Percentiles rank a stretch among this genome's conserved stretches.
phyloP scores from a whole-genome alignment of 2,888 invertebrate species.

The Cistogaster globosa region DNA sequence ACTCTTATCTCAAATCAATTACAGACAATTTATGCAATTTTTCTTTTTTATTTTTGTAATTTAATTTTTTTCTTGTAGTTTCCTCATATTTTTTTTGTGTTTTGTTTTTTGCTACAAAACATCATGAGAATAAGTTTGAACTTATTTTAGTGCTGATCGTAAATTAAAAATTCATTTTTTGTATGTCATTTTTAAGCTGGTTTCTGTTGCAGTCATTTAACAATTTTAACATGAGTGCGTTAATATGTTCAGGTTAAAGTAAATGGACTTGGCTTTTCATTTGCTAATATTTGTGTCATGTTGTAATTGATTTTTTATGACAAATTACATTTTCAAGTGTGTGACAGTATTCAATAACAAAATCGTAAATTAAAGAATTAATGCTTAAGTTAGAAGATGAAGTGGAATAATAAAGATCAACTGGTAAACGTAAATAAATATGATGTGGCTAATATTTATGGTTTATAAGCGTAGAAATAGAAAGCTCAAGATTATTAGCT shows the following conservation, averaged over 20 bases:
- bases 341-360: constrained; percentile 33
- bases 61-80: constrained; percentile 23
- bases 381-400: background rate
- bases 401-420: too few relatives aligned
- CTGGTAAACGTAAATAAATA: too few relatives aligned
- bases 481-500: too few relatives aligned
- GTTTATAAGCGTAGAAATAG: too few relatives aligned
- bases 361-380: constrained; percentile 1
- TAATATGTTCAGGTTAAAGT: constrained; percentile 63
- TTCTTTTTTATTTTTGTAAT: constrained; percentile 20
- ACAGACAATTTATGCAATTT: constrained; percentile 55
- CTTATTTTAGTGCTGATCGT: constrained; percentile 60
- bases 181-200: constrained; percentile 47
- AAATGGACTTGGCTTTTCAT: constrained; percentile 27
- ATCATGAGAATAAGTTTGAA: constrained; percentile 65
- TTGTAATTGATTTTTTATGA: constrained; percentile 62
- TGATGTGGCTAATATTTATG: too few relatives aligned
- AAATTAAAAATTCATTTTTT: constrained; percentile 28
- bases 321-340: constrained; percentile 59
- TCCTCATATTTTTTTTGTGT: constrained; percentile 19
- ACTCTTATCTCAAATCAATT: constrained; percentile 73
- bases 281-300: constrained; percentile 65
- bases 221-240: constrained; percentile 67
- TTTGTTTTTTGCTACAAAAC: constrained; percentile 35
- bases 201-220: constrained; percentile 55